These are phyloP conservation scores for Platichthys stellatus DNA, from an alignment of 2,113 vertebrate genomes.

Conservation along the genomic window DNA sequence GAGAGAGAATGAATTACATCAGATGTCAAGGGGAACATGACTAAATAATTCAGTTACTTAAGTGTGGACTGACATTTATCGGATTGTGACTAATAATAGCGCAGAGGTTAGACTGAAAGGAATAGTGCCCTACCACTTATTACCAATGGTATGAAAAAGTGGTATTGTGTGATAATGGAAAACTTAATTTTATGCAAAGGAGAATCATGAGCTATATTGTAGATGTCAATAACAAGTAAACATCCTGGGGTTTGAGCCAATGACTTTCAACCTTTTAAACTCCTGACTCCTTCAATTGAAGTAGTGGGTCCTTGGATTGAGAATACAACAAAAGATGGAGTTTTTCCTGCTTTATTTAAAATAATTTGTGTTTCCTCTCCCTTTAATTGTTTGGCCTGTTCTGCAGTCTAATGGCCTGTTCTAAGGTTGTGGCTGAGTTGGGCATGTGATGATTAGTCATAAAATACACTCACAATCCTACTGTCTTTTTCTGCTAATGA, in stretches of 20 bases:
- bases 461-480: not conserved
- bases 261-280: no score
- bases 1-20: constrained; percentile 68
- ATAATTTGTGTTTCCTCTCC: no score
- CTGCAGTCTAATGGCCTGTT: not conserved
- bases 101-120: constrained; percentile 32
- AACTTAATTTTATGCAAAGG: not conserved
- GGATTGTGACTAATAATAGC: constrained; percentile 62
- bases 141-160: not conserved
- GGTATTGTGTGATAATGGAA: not conserved
- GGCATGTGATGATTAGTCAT: not conserved
- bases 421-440: not conserved
- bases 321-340: not conserved
- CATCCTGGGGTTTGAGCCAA: no score
- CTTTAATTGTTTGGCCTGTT: not conserved
- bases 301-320: no score
- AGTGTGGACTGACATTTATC: constrained; percentile 72
- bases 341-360: not conserved
- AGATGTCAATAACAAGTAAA: not conserved
- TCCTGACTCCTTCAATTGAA: no score
- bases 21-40: constrained; percentile 67
- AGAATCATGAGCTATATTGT: not conserved
- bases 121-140: not conserved
- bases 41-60: constrained; percentile 72
- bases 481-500: constrained; percentile 12